These are phyloP conservation scores for Stenoptilia bipunctidactyla DNA, from an alignment of 2,888 invertebrate genomes.

Conservation along the genomic window DNA sequence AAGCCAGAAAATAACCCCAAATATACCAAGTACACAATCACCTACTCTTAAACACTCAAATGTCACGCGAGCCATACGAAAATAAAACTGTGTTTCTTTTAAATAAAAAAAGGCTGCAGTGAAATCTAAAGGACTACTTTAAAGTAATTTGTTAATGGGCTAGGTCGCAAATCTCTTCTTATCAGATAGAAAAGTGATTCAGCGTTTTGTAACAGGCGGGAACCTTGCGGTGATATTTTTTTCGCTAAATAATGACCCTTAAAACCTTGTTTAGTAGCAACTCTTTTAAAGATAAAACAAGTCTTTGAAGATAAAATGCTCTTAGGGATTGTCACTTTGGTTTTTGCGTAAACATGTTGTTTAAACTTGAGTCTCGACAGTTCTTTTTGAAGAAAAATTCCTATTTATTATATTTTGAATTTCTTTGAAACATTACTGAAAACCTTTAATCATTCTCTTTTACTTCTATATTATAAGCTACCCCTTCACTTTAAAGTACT, in stretches of 20 bases:
- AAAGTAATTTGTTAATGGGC: conserved; percentile 63
- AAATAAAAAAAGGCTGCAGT: conserved; percentile 24
- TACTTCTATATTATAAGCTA: too few relatives aligned
- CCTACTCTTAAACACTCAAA: background rate
- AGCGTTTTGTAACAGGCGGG: too few relatives aligned
- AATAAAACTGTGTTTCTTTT: background rate
- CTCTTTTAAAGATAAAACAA: conserved; percentile 54
- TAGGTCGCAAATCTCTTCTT: conserved; percentile 55
- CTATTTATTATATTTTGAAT: too few relatives aligned
- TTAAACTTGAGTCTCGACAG: too few relatives aligned
- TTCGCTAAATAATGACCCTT: conserved; percentile 59
- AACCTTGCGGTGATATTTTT: conserved; percentile 35
- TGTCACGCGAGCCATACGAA: background rate
- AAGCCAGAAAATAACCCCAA: too few relatives aligned
- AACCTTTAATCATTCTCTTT: too few relatives aligned
- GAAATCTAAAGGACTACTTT: conserved; percentile 26
- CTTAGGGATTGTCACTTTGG: conserved; percentile 51
- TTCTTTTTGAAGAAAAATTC: too few relatives aligned
- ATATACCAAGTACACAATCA: too few relatives aligned
- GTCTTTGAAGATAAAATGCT: conserved; percentile 58
- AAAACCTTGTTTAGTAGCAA: conserved; percentile 46
- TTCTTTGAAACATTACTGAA: too few relatives aligned
- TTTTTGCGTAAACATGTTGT: conserved; percentile 17
- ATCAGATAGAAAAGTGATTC: conserved; percentile 39
- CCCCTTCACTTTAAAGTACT: too few relatives aligned